Base-by-base conservation (phyloP, 2,888 invertebrate species). In the Ornithoptera alexandrae region DNA sequence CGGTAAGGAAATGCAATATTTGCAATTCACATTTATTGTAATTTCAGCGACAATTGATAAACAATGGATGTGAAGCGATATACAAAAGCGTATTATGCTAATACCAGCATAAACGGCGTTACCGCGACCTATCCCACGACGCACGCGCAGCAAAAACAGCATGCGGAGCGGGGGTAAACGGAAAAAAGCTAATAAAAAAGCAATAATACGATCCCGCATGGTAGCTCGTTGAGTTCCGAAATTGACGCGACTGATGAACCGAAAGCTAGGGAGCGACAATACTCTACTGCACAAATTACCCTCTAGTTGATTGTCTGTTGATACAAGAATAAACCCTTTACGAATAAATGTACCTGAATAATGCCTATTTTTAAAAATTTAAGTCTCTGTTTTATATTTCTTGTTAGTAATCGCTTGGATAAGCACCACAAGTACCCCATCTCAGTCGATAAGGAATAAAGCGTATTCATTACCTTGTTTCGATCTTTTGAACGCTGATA, bases 191-290 rank as follows among this genome's bases (percentile, higher is more conserved):
- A 92, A 92, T 92, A 92, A 92, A 92, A 92, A 92, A 92, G 91
- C 90, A 91, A 92, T 92, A 92, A 92, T 84, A 86, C 83, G 83
- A 90, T 90, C 92, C 92, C 92, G 92, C 92, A 92, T 92, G 90
- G 81, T 85, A 83, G 88, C 88, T 91, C 81, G 92, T 90, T 92
- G 86, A 87, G 85, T 80, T 81, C 75, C 78, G 81, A 87, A 88
- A 91, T 90, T 91, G 90, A 92, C 85, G 88, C 79, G 86, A 78
- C 88, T 86, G 89, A 92, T 92, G 84, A 90, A 87, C 85, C 87
- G 84, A 83, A 81, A 83, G 77, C 81, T 79, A 81, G 84, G 86
- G 87, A 79, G 83, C 81, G 80, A 71, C 74, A 78, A 76, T 76
- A 73, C 69, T 71, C 69, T 69, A 74, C 74, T 77, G 75, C 70